Evolutionary conservation across 1,140 invertebrate species (phyloP), one percentile per base, ranked within the genome.

Genomic region (Anoplolepis gracilipes): DNA sequence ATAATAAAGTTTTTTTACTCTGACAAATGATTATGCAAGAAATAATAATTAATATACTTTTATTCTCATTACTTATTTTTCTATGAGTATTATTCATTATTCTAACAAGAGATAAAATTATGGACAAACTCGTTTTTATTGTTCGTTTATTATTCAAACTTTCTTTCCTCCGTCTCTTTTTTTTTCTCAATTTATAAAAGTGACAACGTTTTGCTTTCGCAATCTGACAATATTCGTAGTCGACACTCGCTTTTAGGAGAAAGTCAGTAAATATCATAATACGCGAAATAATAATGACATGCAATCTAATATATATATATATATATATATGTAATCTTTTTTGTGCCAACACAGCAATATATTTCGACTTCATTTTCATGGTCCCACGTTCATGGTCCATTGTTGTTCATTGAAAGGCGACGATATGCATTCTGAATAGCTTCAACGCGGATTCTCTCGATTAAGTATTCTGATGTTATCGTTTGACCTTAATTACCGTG

Each of bases 391-490:
- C 46, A 36, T 7, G 36, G 75, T 81, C 30, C 46, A 36, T 11
- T 57, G 75, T 81, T 53, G 67, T 25, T 28, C 19, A 87, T 86
- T 86, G 25, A 86, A 73, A 49, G 36, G 64, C 30, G 36, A 42
- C 53, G 46, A 55, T 42, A 33, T 49, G 61, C 75, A 86, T 86
- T n/a, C 59, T 73, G n/a, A 87, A 87, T 73, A 33, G 49, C 13
- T 42, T 82, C 22, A 30, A 73, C 28, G 25, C 28, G 30, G 69
- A 82, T 81, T 87, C 70, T 46, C 78, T 86, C 30, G 49, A 86
- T 86, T 86, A 42, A n/a, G 30, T 87, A 87, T 87, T 87, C 76
- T 19, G 49, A 75, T 55, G 42, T 36, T 73, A 73, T 73, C 42
- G 67, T 28, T 13, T 49, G 61, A 67, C 67, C 67, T 87, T 87